Conservation (phyloP, 2,888 invertebrate species). For the Tenthredo amoena region DNA sequence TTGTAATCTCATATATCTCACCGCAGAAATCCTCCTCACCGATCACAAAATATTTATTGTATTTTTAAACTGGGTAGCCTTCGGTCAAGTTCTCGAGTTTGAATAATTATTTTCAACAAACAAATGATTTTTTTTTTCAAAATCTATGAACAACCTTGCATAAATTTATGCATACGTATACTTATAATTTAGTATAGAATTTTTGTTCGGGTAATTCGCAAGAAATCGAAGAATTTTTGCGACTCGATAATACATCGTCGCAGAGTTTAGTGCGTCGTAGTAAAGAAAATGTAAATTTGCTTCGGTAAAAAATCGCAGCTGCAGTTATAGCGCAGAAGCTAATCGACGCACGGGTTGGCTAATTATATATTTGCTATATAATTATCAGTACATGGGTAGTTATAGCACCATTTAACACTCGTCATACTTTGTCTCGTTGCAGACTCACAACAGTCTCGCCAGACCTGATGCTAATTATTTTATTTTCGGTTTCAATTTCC, state of each 20-base stretch:
- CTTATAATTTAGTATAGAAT: not conserved
- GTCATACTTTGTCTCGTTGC: not conserved
- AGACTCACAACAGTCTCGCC: slow-evolving; percentile 9
- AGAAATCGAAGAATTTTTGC: not conserved
- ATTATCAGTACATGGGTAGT: slow-evolving; percentile 10
- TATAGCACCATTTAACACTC: slow-evolving; percentile 27
- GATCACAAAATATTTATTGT: not conserved
- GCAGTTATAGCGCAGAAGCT: slow-evolving; percentile 6
- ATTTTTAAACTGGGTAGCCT: not conserved
- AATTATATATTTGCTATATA: slow-evolving; percentile 38
- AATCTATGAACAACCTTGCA: not conserved
- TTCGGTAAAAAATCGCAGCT: not conserved
- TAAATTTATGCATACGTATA: not conserved
- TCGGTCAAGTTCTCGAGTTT: not conserved
- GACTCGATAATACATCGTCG: not conserved
- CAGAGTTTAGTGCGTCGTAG: not conserved
- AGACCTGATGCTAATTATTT: not conserved
- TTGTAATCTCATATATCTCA: slow-evolving; percentile 12
- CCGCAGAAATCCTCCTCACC: not conserved
- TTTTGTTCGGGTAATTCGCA: not conserved
- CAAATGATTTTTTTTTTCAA: not conserved
- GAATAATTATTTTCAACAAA: slow-evolving; percentile 10
- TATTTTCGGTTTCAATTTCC: slow-evolving; percentile 6
- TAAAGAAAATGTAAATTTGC: not conserved
- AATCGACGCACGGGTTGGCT: slow-evolving; percentile 18